These are phyloP conservation scores for Aphodius sticticus DNA, from an alignment of 2,888 invertebrate genomes.

Conservation along the genomic window DNA sequence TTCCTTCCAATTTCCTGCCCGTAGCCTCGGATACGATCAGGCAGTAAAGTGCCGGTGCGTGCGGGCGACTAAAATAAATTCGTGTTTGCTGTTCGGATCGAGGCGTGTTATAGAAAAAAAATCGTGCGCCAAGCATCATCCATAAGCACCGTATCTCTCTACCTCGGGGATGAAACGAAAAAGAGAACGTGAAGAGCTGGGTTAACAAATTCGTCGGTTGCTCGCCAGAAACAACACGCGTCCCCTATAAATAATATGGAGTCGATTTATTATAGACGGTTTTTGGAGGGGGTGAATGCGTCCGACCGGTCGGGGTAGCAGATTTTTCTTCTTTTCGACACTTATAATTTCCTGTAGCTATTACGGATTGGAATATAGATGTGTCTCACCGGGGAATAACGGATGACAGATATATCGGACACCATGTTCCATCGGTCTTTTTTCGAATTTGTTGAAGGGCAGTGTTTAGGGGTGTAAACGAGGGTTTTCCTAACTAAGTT, in stretches of 20 bases:
- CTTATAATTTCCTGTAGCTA: conserved; percentile 4
- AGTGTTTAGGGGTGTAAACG: too few relatives aligned
- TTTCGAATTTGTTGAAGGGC: not conserved
- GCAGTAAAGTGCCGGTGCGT: not conserved
- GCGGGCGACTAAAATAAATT: not conserved
- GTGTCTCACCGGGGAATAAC: not conserved
- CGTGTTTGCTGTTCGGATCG: not conserved
- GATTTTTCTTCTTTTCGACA: not conserved
- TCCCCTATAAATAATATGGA: not conserved
- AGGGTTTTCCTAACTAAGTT: too few relatives aligned
- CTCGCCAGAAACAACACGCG: conserved; percentile 4
- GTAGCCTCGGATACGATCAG: not conserved
- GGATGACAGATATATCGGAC: not conserved
- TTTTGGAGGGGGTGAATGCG: not conserved
- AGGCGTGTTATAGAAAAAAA: not conserved
- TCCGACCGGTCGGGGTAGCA: not conserved
- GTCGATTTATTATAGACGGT: not conserved
- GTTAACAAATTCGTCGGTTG: not conserved
- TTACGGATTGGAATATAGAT: not conserved
- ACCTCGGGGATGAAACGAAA: not conserved
- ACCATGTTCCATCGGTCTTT: not conserved
- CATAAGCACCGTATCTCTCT: not conserved
- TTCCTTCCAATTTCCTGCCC: not conserved
- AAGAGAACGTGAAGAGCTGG: not conserved
- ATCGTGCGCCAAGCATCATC: not conserved